A percentile compares a stretch with the other conserved stretches of the same genome.
phyloP scores from a whole-genome alignment of 2,797 vertebrate genomes.

The Avahi laniger region DNA sequence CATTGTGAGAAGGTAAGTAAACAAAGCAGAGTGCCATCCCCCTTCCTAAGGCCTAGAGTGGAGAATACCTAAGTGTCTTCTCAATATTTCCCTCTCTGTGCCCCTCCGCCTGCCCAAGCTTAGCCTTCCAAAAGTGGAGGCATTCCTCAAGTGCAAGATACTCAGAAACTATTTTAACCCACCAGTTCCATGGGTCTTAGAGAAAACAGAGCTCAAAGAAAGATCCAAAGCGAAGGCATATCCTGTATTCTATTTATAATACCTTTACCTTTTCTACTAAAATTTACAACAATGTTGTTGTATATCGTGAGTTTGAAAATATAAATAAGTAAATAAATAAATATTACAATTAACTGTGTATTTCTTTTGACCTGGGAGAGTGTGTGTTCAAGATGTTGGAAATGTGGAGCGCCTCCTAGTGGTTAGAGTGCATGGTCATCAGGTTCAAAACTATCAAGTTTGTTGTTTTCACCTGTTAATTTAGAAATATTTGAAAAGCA shows the following conservation, averaged over 20 bases:
- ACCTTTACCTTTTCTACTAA: neutral
- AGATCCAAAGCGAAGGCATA: neutral
- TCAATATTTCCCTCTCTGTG: neutral
- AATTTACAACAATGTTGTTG: neutral
- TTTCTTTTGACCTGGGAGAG: neutral
- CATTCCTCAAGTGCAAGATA: neutral
- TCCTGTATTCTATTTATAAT: neutral
- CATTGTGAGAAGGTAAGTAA: neutral
- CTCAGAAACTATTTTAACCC: neutral
- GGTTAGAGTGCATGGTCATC: neutral
- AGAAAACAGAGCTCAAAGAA: neutral
- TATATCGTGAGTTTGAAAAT: neutral
- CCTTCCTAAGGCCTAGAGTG: neutral
- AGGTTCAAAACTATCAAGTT: neutral
- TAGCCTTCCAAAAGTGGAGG: neutral
- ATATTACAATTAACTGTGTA: neutral
- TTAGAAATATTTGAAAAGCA: constrained; percentile 14
- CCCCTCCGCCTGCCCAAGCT: neutral
- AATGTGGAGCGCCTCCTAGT: constrained; percentile 44
- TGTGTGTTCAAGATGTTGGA: neutral
- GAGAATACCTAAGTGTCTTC: neutral
- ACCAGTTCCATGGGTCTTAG: neutral
- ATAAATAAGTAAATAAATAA: neutral
- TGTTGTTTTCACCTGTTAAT: neutral
- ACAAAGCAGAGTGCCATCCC: neutral